Evolutionary conservation across 1,140 invertebrate genomes (phyloP), one percentile per base, ranked within the genome.

Genomic region (Drosophila orosa): DNA sequence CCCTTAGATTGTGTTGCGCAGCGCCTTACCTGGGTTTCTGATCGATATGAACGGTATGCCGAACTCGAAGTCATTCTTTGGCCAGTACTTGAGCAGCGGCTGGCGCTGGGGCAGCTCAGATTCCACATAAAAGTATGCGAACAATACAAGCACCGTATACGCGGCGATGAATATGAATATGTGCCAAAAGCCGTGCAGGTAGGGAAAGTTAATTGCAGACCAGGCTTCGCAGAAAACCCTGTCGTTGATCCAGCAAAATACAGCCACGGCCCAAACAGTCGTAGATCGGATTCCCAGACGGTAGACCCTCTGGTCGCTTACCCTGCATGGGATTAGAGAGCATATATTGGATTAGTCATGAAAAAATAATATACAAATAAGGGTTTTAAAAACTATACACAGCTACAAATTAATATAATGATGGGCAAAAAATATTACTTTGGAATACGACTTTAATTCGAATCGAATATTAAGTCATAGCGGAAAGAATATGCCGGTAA

Each of bases 101-200:
- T 93, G 93, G 37, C 95, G 94, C 69, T 96, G 95, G 9, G 96
- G 95, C 61, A 94, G 92, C 79, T 96, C 95, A 45, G 95, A 94
- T 57, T 94, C 93, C 0, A 96, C 96, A 77, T 95, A 95, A 91
- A 96, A 96, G 90, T 96, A 97, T 1, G 96, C 95, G 89, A 95
- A 96, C 0, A 96, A 93, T 22, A 97, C 96, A 35, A 95, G 93
- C 9, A 95, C 95, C 8, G 95, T 95, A 66, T 96, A 96, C 45
- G 95, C 94, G 0, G 95, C 94, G 44, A 97, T 95, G 74, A 96
- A 96, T 74, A 96, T 96, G 40, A 97, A 94, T 19, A 97, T 93
- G 92, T 97, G 96, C 96, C 96, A 97, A 8, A 96, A 93, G 15
- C 95, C 95, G 91, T 97, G 96, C 74, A 97, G 92, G 92, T 97